Evolutionary conservation across 2,797 vertebrate genomes (phyloP), one percentile per base, ranked within the genome.

Genomic region (Sebastes baramenuke): DNA sequence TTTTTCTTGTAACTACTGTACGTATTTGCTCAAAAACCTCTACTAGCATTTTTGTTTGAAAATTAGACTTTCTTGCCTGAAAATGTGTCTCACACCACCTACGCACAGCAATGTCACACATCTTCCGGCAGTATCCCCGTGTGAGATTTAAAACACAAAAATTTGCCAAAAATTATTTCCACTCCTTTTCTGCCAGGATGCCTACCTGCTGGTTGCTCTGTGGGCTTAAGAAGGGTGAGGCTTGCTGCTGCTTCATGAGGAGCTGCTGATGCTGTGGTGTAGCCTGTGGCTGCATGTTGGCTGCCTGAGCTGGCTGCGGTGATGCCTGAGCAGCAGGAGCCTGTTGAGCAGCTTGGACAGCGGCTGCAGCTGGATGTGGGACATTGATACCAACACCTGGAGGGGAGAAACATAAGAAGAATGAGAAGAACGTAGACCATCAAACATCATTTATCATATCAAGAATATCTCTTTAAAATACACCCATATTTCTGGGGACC

Each of bases 231-330:
- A 96, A 91, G 9, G 90, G 72, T 5, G 92, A 42, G 8, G 89
- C 86, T n/a, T 95, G 97, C 66, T 95, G 97, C 64, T 95, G 97
- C 91, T 98, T 97, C 77, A 97, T 92, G 88, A 97, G 97, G 60
- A 98, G 90, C 77, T 97, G 97, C 84, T 97, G 97, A 84, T 98
- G 97, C 85, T 97, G 97, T 52, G 97, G 94, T 0, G 97, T 96
- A 72, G 96, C 93, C 90, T 97, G 97, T 3, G 96, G 93, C 76
- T 95, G 97, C 22, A 95, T 84, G 75, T 91, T 95, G 1, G 94
- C 85, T 1, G 90, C 60, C 22, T 96, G 97, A 4, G 94, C 76
- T 27, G 95, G 89, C 1, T 92, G 82, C 10, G 93, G 89, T 0
- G 92, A 81, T 1, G 90, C 25, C 55, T 92, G 94, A 38, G 83